Evolutionary conservation across 2,113 vertebrate species (phyloP).

Genomic region (Xiphophorus maculatus): DNA sequence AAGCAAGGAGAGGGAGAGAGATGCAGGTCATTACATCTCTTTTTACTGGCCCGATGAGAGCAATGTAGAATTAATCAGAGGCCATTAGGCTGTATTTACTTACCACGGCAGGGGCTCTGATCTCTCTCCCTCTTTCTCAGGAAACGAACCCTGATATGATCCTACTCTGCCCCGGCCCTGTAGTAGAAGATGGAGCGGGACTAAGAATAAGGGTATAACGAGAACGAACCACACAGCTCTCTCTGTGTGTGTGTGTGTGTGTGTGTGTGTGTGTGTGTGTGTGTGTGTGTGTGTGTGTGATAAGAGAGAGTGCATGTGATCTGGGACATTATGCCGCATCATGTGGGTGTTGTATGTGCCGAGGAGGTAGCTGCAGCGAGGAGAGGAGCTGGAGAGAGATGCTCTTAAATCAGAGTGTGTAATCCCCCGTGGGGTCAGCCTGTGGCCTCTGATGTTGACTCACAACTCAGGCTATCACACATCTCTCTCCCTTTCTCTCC

Average conservation of each 20-base stretch:
- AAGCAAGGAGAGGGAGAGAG: conserved; percentile 59
- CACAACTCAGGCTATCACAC: conserved; percentile 67
- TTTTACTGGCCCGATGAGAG: conserved; percentile 95
- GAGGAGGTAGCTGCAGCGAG: conserved; percentile 33
- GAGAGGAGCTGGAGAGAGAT: conserved; percentile 60
- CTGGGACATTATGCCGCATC: conserved; percentile 47
- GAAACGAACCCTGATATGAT: conserved; percentile 66
- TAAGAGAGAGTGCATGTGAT: not conserved
- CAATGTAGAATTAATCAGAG: conserved; percentile 99
- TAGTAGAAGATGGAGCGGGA: conserved; percentile 51
- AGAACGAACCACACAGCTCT: conserved; percentile 51
- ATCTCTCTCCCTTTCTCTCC: conserved; percentile 36
- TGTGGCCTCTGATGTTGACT: conserved; percentile 76
- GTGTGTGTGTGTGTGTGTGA: conserved; percentile 1
- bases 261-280: conserved; percentile 14
- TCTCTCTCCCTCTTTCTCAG: conserved; percentile 62
- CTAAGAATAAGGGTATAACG: conserved; percentile 62
- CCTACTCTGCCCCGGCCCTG: conserved; percentile 35
- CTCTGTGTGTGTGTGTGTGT: no score
- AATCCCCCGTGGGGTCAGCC: conserved; percentile 65
- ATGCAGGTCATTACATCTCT: conserved; percentile 95
- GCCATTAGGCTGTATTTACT: conserved; percentile 95
- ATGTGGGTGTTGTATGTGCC: conserved; percentile 46
- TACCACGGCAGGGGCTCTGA: conserved; percentile 75
- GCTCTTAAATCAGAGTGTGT: conserved; percentile 80